Percentiles rank a stretch among this genome's conserved stretches.
These are phyloP conservation scores for Chaetoderma sp. DNA, from an alignment of 2,888 invertebrate genomes.

Conservation along the genomic window DNA sequence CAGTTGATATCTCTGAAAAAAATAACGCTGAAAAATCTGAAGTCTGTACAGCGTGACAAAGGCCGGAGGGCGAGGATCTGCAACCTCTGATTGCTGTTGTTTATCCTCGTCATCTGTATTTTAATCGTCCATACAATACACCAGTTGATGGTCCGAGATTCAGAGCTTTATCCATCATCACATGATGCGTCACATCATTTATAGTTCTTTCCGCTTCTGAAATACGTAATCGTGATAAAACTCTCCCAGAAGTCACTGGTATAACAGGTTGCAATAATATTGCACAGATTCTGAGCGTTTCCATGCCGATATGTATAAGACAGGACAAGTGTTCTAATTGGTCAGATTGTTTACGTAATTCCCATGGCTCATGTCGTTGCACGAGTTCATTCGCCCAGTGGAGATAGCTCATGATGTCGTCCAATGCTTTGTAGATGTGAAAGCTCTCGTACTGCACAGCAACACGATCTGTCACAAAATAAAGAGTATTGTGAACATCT, in stretches of 20 bases:
- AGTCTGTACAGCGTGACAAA: constrained; percentile 19
- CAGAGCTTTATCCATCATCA: neutral
- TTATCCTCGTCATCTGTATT: constrained; percentile 2
- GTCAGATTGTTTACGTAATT: constrained; percentile 77
- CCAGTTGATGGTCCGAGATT: neutral
- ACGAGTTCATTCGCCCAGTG: constrained; percentile 88
- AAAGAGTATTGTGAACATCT: neutral
- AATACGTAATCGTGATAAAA: constrained; percentile 74
- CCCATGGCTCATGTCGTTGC: constrained; percentile 90
- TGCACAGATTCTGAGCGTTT: constrained; percentile 83
- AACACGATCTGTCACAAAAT: constrained; percentile 72
- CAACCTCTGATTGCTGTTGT: too few species aligned
- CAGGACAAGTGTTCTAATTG: constrained; percentile 73
- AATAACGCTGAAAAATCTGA: neutral
- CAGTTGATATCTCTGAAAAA: too few species aligned
- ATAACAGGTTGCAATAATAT: constrained; percentile 89
- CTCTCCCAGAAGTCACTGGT: constrained; percentile 78
- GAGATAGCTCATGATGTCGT: constrained; percentile 80
- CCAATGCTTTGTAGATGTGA: constrained; percentile 86
- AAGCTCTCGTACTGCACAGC: constrained; percentile 79
- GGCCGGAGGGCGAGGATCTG: too few species aligned
- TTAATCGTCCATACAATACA: neutral
- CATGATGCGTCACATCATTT: constrained; percentile 23
- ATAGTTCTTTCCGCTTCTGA: constrained; percentile 40
- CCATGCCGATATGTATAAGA: constrained; percentile 85